phyloP scores from a whole-genome alignment of 2,797 vertebrate species.

The Eurystomus glaucurus region DNA sequence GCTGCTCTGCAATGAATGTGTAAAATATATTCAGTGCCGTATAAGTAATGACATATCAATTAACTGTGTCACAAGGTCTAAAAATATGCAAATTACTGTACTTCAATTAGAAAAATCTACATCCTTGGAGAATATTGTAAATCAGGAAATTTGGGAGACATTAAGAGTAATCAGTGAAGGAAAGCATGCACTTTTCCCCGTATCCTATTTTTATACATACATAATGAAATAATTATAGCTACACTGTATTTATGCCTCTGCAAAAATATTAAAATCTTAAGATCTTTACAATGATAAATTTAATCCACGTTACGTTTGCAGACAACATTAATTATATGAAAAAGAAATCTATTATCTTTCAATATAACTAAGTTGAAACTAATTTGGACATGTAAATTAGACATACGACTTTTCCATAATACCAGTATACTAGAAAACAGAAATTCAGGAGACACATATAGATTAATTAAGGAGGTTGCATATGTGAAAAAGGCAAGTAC shows the following conservation, averaged over 20 bases:
- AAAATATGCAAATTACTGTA: conserved; percentile 90
- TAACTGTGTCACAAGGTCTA: conserved; percentile 88
- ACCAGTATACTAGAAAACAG: conserved; percentile 67
- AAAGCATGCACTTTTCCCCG: conserved; percentile 85
- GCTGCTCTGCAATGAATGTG: conserved; percentile 74
- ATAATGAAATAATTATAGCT: conserved; percentile 90
- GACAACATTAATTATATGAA: conserved; percentile 89
- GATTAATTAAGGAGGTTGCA: conserved; percentile 75
- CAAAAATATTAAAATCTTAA: conserved; percentile 87
- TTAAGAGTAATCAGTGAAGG: conserved; percentile 90
- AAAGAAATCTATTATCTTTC: conserved; percentile 87
- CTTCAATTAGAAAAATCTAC: conserved; percentile 90
- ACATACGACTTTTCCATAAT: conserved; percentile 75
- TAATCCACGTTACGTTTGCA: conserved; percentile 85
- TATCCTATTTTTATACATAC: conserved; percentile 89
- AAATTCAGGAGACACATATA: conserved; percentile 54
- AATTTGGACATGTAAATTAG: conserved; percentile 90
- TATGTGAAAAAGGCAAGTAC: conserved; percentile 45
- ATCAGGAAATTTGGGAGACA: conserved; percentile 91
- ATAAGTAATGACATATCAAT: conserved; percentile 89
- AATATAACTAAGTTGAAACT: conserved; percentile 87
- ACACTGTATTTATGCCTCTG: conserved; percentile 85
- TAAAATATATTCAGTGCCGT: conserved; percentile 84
- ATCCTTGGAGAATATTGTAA: conserved; percentile 90
- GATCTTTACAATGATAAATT: conserved; percentile 89